Evolutionary conservation across 2,797 vertebrate genomes (phyloP), one percentile per base, ranked within the genome.

Genomic region (Alca torda): DNA sequence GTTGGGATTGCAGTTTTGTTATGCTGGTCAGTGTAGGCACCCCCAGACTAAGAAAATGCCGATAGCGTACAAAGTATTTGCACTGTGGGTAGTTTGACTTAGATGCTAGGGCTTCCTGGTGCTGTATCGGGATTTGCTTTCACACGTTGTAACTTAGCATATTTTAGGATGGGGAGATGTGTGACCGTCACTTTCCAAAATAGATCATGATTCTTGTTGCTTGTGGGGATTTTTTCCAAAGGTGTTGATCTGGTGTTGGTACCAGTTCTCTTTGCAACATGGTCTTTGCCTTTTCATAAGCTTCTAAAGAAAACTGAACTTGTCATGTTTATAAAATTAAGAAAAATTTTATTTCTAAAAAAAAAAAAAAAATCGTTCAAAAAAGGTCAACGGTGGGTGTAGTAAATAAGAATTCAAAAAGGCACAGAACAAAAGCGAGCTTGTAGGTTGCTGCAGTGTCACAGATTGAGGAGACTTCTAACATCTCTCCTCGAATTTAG

Each of bases 291-390:
- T 77, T 92, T 81, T 59, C 20, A 3, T 54, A 46, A 70, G 39
- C 37, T 68, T 74, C 37, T 59, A n/a, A 77, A 0, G 2, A 92
- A 88, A 93, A 48, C 10, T 1, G 15, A 73, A 64, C 31, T 68
- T 0, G 1, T 93, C 19, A 4, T n/a, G 16, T 54, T 67, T 14
- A 28, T 46, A 76, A 51, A 45, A 28, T 11, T 9, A 57, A 70
- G 20, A 16, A 35, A 70, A 28, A 8, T 53, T 63, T 74, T 39
- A 31, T 68, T 53, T 76, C 23, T 51, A 21, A 68, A 48, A 76
- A 64, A 61, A 60, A 48, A n/a, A n/a, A 60, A 37, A 17, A n/a
- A n/a, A 16, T 19, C 2, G 4, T 4, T 50, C 2, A 8, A 0
- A 11, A 53, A 65, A 24, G 60, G 23, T 65, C 43, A 59, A 2